A percentile compares a stretch with the other conserved stretches of the same genome.
These are phyloP conservation scores for Diplodus puntazzo DNA, from an alignment of 2,797 vertebrate genomes.

Conservation along the genomic window DNA sequence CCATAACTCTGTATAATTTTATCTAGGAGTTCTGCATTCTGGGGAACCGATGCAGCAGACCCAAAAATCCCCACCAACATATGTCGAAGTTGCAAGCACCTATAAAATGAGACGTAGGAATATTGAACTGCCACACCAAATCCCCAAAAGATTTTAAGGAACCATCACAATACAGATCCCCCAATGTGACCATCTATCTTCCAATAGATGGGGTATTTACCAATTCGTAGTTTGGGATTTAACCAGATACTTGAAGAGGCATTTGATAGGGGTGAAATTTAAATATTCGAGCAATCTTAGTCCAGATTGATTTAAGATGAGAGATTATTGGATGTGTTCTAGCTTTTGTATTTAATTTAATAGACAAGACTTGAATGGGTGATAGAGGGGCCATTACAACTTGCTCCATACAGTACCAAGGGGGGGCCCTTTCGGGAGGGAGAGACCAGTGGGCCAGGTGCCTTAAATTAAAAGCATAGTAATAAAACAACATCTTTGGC, in stretches of 20 bases:
- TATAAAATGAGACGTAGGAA: too few relatives aligned
- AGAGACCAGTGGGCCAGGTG: neutral
- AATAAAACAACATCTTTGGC: conserved; percentile 8
- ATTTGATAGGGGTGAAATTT: neutral
- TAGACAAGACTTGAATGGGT: neutral
- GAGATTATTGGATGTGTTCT: neutral
- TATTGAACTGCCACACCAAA: too few relatives aligned
- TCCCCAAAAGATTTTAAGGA: too few relatives aligned
- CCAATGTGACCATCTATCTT: too few relatives aligned
- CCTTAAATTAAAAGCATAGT: conserved; percentile 1
- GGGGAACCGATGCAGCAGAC: too few relatives aligned
- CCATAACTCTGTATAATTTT: too few relatives aligned
- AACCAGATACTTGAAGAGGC: neutral
- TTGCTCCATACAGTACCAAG: neutral
- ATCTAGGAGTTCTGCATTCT: too few relatives aligned
- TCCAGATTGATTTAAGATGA: neutral
- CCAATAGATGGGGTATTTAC: neutral
- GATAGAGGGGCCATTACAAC: neutral
- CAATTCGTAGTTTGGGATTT: neutral
- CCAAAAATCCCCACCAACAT: too few relatives aligned
- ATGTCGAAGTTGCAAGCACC: too few relatives aligned
- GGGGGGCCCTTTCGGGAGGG: too few relatives aligned
- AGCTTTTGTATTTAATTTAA: neutral
- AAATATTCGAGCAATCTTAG: neutral
- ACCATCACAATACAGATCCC: too few relatives aligned